These are phyloP conservation scores for Calyptomena viridis DNA, from an alignment of 2,113 vertebrate genomes.

Conservation along the genomic window DNA sequence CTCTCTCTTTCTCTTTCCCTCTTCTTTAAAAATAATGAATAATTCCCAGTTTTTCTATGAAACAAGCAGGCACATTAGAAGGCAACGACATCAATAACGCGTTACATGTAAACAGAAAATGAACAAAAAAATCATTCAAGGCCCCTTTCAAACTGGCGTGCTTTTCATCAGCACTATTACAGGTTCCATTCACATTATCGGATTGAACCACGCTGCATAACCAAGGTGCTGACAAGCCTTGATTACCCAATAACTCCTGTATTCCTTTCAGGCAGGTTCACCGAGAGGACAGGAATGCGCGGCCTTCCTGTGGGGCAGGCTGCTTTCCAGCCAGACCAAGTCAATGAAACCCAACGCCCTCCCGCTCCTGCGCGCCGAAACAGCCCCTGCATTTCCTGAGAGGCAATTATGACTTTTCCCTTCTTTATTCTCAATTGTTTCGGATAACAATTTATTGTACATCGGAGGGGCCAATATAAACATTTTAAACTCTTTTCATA, in stretches of 20 bases:
- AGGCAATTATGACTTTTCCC: conserved; percentile 70
- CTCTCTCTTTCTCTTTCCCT: conserved; percentile 35
- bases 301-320: conserved; percentile 85
- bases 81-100: conserved; percentile 85
- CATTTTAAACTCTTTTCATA: conserved; percentile 61
- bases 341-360: conserved; percentile 76
- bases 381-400: conserved; percentile 68
- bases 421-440: conserved; percentile 69
- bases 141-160: conserved; percentile 81
- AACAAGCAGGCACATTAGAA: conserved; percentile 82
- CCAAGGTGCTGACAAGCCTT: conserved; percentile 91
- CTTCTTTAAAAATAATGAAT: conserved; percentile 78
- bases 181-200: conserved; percentile 89
- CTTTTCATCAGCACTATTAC: conserved; percentile 92
- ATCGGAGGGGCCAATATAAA: conserved; percentile 53
- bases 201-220: conserved; percentile 90
- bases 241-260: conserved; percentile 93
- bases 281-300: conserved; percentile 87
- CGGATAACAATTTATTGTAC: conserved; percentile 70
- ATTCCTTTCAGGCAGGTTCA: conserved; percentile 89
- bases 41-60: conserved; percentile 84
- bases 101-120: conserved; percentile 89
- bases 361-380: conserved; percentile 56
- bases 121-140: conserved; percentile 88
- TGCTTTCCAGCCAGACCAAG: conserved; percentile 77